phyloP scores from a whole-genome alignment of 1,140 invertebrate species.

The Drosophila nigromelanica region DNA sequence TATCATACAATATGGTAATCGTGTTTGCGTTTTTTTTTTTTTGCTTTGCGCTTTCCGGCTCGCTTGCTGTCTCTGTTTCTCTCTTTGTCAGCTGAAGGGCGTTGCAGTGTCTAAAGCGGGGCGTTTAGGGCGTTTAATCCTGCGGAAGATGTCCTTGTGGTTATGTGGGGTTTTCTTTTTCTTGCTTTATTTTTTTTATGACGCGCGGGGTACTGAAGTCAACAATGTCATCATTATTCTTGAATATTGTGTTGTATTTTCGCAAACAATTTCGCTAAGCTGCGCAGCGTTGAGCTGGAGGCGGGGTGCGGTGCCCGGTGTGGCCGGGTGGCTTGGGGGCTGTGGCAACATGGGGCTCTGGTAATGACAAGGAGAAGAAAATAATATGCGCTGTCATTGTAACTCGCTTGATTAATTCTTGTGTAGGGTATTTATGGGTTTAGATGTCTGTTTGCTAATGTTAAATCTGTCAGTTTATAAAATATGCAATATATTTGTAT shows the following conservation, averaged over 20 bases:
- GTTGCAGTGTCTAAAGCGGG: constrained; percentile 78
- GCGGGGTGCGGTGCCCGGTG: constrained; percentile 1
- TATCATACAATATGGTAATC: constrained; percentile 82
- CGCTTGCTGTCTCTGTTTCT: background rate
- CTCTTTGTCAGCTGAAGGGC: constrained; percentile 47
- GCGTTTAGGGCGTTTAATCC: constrained; percentile 81
- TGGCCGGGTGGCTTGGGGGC: background rate
- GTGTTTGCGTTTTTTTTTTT: constrained; percentile 53
- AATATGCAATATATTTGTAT: background rate
- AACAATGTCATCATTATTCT: constrained; percentile 83
- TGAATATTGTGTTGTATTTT: constrained; percentile 83
- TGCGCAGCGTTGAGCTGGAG: constrained; percentile 52
- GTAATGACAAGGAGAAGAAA: constrained; percentile 74
- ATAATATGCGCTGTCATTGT: constrained; percentile 82
- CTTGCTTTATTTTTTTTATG: constrained; percentile 55
- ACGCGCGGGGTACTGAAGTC: constrained; percentile 72
- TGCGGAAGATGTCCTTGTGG: constrained; percentile 80
- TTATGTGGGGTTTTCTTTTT: constrained; percentile 49
- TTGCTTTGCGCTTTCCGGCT: constrained; percentile 40
- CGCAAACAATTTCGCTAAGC: constrained; percentile 82
- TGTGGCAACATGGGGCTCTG: constrained; percentile 45
- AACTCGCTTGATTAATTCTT: constrained; percentile 80
- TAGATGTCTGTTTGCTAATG: background rate
- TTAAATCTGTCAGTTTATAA: background rate
- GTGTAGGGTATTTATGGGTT: constrained; percentile 41